These are phyloP conservation scores for Seriola dumerili DNA, from an alignment of 2,113 vertebrate genomes.

Conservation along the genomic window DNA sequence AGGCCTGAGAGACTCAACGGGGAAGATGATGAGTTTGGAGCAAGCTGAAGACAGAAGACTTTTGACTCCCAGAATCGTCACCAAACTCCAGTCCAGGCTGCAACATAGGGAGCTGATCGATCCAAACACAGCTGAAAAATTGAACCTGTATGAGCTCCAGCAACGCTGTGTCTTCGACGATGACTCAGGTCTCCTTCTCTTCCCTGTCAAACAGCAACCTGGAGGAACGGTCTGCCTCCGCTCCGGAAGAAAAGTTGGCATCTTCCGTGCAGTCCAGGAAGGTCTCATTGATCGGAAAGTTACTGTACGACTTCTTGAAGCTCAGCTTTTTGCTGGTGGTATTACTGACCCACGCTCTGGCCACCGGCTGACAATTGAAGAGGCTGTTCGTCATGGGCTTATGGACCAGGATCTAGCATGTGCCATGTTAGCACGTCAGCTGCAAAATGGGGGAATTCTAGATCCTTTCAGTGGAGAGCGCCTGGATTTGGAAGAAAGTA, in stretches of 20 bases:
- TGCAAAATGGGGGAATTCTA: conserved; percentile 90
- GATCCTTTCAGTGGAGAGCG: conserved; percentile 86
- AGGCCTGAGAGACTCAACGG: conserved; percentile 76
- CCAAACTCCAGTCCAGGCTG: conserved; percentile 82
- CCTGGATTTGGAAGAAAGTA: conserved; percentile 88
- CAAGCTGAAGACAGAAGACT: conserved; percentile 82
- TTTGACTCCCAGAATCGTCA: conserved; percentile 76
- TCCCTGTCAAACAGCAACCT: conserved; percentile 91
- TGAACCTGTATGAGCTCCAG: conserved; percentile 86
- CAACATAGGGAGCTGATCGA: conserved; percentile 88
- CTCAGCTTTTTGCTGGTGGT: conserved; percentile 95
- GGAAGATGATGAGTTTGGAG: conserved; percentile 83
- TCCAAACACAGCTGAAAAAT: conserved; percentile 93
- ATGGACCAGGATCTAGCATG: conserved; percentile 93
- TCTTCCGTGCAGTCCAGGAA: conserved; percentile 91
- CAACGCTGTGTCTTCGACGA: conserved; percentile 85
- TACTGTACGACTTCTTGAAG: conserved; percentile 88
- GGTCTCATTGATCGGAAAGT: conserved; percentile 92
- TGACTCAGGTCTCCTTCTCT: conserved; percentile 87
- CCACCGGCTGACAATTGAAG: conserved; percentile 88
- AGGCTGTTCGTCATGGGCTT: conserved; percentile 87
- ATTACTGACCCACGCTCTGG: conserved; percentile 93
- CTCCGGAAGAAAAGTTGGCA: conserved; percentile 89
- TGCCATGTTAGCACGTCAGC: conserved; percentile 88
- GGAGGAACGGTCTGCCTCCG: conserved; percentile 90